Base-by-base conservation (phyloP, 2,888 invertebrate genomes). In the Phytoseiulus persimilis region DNA sequence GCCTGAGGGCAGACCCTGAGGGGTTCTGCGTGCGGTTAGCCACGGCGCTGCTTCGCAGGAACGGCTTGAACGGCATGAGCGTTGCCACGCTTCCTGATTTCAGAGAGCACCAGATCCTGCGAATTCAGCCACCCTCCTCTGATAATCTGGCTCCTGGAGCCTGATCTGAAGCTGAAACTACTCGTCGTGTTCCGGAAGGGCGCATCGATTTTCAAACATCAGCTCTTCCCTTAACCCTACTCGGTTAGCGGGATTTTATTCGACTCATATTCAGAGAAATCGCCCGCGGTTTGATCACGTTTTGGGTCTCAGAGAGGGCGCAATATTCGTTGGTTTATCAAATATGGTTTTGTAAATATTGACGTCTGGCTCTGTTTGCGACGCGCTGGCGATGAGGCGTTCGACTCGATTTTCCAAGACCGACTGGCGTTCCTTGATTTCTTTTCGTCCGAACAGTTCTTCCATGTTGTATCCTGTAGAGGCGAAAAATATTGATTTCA, bases 281-380 rank as follows among this genome's bases (percentile, higher is more conserved):
- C 18, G 9, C 39, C 9, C 3, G 39, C 65, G 18, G 18, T 14
- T 65, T 14, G 28, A 18, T 65, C 28, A 65, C 65, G 65, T 28
- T 65, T 65, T 65, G 23, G 87, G 45, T 33, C n/a, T 87, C n/a
- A 87, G 87, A 14, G 87, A 87, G 6, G 87, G 87, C 32, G 87
- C 32, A 9, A 87, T 87, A 14, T 87, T 87, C 28, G 39, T 87
- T 33, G 32, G 39, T n/a, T 87, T 87, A 33, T 87, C 87, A 23
- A 87, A 87, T 18, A 87, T 87, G 14, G 87, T 87, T 87, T 87
- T 87, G 39, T 87, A 87, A 65, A 28, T 18, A 2, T 14, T 28
- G 65, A 28, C 18, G 14, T 65, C 65, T 87, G 32, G 5, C 14
- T 33, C 39, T 33, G 33, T 6, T n/a, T 87, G 33, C 18, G 87